These are phyloP conservation scores for Cettia cetti DNA, from an alignment of 2,113 vertebrate genomes.

Conservation along the genomic window DNA sequence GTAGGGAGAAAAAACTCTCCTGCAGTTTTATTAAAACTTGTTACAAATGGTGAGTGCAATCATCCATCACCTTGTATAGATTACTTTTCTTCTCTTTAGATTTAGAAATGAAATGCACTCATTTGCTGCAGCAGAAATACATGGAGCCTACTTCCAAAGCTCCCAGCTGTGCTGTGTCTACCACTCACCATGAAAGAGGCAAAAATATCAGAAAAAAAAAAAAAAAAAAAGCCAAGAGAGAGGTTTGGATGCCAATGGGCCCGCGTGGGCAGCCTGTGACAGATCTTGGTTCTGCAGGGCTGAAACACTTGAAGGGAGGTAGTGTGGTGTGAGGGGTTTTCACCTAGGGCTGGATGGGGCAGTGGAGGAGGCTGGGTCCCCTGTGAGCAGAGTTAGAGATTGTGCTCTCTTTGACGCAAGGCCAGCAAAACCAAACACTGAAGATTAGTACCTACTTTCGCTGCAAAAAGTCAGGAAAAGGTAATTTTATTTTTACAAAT, in stretches of 20 bases:
- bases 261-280: rapidly evolving
- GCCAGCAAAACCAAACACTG: not conserved
- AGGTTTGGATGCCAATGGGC: not conserved
- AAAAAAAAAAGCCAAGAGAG: not conserved
- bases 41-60: not conserved
- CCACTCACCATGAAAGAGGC: not conserved
- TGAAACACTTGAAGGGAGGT: not conserved
- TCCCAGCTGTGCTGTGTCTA: not conserved
- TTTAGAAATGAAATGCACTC: slow-evolving; percentile 2
- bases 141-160: not conserved
- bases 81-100: not conserved
- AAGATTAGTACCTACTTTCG: not conserved
- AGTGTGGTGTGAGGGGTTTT: not conserved
- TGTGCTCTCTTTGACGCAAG: not conserved
- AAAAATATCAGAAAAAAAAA: not conserved
- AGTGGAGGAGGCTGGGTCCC: not conserved
- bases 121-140: not conserved
- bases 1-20: not conserved
- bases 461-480: not conserved
- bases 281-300: not conserved
- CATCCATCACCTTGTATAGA: slow-evolving; percentile 19
- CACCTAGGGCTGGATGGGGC: not conserved
- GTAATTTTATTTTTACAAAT: not conserved
- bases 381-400: not conserved
- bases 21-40: not conserved